These are phyloP conservation scores for Hydractinia symbiolongicarpus DNA, from an alignment of 30 jellyfish, hydroid and myxozoan genomes.

Conservation along the genomic window DNA sequence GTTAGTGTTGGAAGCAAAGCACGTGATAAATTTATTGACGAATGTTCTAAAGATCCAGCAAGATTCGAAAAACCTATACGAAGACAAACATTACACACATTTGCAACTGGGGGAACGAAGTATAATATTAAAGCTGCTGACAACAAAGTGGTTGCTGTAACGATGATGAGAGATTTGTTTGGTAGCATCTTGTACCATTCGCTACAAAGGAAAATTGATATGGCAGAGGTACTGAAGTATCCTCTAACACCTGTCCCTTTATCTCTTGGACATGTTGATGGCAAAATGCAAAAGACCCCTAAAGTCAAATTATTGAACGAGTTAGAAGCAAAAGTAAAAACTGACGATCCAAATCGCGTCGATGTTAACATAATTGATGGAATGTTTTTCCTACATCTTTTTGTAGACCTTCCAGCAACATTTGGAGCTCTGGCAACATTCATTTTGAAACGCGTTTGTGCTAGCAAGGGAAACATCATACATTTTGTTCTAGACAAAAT, in stretches of 20 bases:
- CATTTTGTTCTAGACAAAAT: slow-evolving; percentile 4
- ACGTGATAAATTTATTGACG: neutral
- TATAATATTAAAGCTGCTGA: neutral
- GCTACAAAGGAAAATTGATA: neutral
- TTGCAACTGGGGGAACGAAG: neutral
- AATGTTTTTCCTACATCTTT: slow-evolving; percentile 10
- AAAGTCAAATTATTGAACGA: neutral
- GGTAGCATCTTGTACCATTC: slow-evolving; percentile 13
- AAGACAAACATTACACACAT: neutral
- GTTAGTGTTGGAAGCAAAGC: too few species aligned
- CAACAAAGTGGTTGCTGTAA: neutral
- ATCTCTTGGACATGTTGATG: neutral
- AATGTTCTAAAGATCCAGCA: slow-evolving; percentile 10
- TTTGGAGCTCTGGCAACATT: slow-evolving; percentile 8
- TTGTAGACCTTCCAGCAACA: neutral
- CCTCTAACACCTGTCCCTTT: neutral
- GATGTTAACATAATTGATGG: neutral
- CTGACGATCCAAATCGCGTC: neutral
- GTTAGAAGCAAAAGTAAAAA: neutral
- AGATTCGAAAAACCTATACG: neutral
- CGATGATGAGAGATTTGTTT: slow-evolving; percentile 9
- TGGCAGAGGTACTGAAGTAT: neutral
- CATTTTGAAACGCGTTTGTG: neutral
- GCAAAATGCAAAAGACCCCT: slow-evolving; percentile 12
- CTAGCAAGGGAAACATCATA: neutral